Percentiles rank a stretch among this genome's conserved stretches.
phyloP scores from a whole-genome alignment of 2,888 invertebrate species.

The Amorpha juglandis region DNA sequence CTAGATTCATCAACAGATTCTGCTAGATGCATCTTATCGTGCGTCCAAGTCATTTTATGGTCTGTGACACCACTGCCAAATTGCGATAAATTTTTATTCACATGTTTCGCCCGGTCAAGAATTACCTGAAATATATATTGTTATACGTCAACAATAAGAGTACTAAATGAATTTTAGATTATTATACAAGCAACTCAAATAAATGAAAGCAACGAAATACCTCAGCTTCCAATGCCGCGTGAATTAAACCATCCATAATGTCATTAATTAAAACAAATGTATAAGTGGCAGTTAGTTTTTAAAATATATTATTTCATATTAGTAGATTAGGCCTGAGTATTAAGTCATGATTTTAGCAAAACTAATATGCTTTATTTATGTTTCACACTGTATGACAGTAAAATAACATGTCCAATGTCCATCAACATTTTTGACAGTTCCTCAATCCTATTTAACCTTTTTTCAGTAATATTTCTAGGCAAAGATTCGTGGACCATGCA shows the following conservation, averaged over 20 bases:
- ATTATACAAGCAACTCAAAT: conserved; percentile 48
- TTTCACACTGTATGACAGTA: conserved; percentile 83
- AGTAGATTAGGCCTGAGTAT: conserved; percentile 74
- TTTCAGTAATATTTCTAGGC: not conserved
- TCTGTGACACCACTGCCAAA: conserved; percentile 78
- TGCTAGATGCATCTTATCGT: conserved; percentile 79
- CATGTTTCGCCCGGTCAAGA: conserved; percentile 81
- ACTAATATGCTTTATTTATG: conserved; percentile 83
- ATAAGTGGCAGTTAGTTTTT: conserved; percentile 71
- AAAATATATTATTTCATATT: conserved; percentile 76
- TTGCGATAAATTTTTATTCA: conserved; percentile 75
- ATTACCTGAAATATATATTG: conserved; percentile 69
- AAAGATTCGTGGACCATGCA: not conserved
- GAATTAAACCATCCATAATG: conserved; percentile 85
- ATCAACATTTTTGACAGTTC: conserved; percentile 78
- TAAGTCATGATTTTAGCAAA: conserved; percentile 83
- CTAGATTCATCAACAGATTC: conserved; percentile 80
- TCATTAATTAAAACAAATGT: conserved; percentile 79
- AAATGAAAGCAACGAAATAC: conserved; percentile 69
- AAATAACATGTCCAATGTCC: conserved; percentile 82
- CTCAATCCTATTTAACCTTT: conserved; percentile 38
- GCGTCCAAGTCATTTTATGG: conserved; percentile 83
- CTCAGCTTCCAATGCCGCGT: conserved; percentile 84
- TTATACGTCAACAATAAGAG: conserved; percentile 33
- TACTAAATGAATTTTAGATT: conserved; percentile 35